Conservation (phyloP, 2,113 vertebrate species). For the Smithornis capensis region DNA sequence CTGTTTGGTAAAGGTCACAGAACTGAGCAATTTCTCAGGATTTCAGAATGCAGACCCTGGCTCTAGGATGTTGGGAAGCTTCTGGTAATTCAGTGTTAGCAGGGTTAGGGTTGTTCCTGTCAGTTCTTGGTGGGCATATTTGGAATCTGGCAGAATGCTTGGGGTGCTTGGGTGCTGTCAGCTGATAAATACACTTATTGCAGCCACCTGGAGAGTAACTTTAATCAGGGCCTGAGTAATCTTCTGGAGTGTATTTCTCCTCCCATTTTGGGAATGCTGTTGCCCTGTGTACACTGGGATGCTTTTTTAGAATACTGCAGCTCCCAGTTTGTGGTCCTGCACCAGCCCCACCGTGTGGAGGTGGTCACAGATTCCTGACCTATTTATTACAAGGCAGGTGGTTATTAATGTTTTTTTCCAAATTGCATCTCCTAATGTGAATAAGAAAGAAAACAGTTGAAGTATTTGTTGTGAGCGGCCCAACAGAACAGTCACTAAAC, state of each 20-base stretch:
- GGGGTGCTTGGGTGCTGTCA: background rate
- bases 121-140: background rate
- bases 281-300: background rate
- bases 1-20: background rate
- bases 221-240: background rate
- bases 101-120: fast-evolving
- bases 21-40: background rate
- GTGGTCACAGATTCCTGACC: background rate
- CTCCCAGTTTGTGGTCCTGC: background rate
- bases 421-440: background rate
- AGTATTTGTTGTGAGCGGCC: background rate
- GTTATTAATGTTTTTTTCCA: background rate
- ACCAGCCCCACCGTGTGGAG: background rate
- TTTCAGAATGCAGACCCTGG: background rate
- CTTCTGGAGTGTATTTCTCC: background rate
- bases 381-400: background rate
- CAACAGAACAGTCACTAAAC: background rate
- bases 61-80: background rate
- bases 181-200: background rate
- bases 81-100: background rate
- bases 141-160: background rate
- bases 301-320: background rate
- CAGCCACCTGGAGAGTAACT: background rate
- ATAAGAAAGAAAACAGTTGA: background rate
- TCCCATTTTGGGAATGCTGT: background rate